Conservation (phyloP, 53 echinoderm and acorn worm species). For the Henricia sp. region DNA sequence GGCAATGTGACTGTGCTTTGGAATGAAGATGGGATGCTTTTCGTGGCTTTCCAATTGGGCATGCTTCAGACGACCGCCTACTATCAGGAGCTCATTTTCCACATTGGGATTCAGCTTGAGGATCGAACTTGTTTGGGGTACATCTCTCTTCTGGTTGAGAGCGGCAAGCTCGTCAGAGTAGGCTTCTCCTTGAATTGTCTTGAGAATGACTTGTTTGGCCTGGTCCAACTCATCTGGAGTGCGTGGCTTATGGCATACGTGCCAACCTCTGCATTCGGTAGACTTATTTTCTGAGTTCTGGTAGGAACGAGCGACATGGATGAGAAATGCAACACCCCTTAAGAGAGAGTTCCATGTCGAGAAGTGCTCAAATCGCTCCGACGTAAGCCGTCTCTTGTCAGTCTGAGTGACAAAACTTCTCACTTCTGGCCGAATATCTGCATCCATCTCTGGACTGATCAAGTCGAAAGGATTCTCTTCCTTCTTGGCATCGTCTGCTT, state of each 20-base stretch:
- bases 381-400: neutral
- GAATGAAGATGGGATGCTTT: neutral
- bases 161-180: neutral
- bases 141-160: neutral
- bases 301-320: slow-evolving; percentile 18
- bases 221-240: neutral
- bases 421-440: slow-evolving; percentile 35
- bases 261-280: neutral
- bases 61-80: slow-evolving; percentile 35
- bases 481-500: no score
- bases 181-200: neutral
- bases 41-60: neutral
- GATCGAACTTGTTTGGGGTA: neutral
- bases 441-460: slow-evolving; percentile 1
- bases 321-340: slow-evolving; percentile 24
- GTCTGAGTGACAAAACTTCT: neutral
- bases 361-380: slow-evolving; percentile 44
- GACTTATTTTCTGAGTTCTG: neutral
- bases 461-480: neutral
- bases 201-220: neutral
- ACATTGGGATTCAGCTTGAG: neutral
- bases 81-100: slow-evolving; percentile 2
- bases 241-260: neutral
- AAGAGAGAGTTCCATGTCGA: slow-evolving; percentile 2
- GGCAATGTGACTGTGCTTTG: neutral